These are phyloP conservation scores for Lophotriccus pileatus DNA, from an alignment of 2,797 vertebrate genomes.

Conservation along the genomic window DNA sequence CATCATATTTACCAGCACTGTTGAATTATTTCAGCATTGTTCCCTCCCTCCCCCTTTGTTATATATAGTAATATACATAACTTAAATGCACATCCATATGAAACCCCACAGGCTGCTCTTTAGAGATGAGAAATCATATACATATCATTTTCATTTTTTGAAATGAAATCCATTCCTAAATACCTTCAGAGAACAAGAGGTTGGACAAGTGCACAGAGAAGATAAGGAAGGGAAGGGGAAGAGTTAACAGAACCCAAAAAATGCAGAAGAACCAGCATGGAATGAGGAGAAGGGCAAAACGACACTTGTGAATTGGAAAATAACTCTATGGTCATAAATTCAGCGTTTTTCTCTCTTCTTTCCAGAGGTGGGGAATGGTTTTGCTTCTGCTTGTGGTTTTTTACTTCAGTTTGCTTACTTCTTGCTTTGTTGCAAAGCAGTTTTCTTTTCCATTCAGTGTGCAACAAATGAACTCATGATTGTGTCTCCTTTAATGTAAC, in stretches of 20 bases:
- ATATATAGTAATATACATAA: conserved; percentile 79
- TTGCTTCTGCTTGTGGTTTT: conserved; percentile 61
- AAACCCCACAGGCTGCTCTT: conserved; percentile 73
- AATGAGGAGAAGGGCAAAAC: conserved; percentile 42
- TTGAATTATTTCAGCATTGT: conserved; percentile 72
- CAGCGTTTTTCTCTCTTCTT: conserved; percentile 64
- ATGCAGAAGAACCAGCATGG: conserved; percentile 49
- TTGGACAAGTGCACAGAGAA: conserved; percentile 50
- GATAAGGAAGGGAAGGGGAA: conserved; percentile 28
- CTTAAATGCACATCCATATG: conserved; percentile 79
- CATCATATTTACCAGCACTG: conserved; percentile 72
- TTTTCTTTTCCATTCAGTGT: conserved; percentile 71
- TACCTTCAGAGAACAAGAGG: conserved; percentile 62
- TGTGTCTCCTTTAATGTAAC: conserved; percentile 42
- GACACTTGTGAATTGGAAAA: conserved; percentile 53
- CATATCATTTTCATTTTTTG: conserved; percentile 34
- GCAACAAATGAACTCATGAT: conserved; percentile 59
- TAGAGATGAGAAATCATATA: conserved; percentile 71
- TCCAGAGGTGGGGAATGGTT: conserved; percentile 59
- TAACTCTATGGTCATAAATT: conserved; percentile 55
- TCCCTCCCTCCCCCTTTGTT: conserved; percentile 73
- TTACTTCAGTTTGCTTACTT: conserved; percentile 58
- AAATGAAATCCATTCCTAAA: conserved; percentile 56
- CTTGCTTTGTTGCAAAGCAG: conserved; percentile 73
- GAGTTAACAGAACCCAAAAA: conserved; percentile 45